A percentile compares a stretch with the other conserved stretches of the same genome.
Conservation (phyloP, 2,113 vertebrate species). For the Crypturellus undulatus region DNA sequence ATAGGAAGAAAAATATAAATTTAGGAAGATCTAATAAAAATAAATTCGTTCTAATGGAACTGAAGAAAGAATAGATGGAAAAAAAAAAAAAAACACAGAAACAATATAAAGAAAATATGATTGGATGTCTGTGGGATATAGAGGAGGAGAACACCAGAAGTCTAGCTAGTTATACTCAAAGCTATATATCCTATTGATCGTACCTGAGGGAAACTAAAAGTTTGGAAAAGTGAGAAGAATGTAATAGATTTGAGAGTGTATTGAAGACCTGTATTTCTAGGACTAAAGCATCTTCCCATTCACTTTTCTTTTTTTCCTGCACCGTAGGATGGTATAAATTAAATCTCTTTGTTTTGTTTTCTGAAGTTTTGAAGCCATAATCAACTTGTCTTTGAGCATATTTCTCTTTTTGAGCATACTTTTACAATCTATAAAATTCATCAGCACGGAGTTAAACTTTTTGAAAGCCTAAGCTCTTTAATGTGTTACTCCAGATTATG, state of each 20-base stretch:
- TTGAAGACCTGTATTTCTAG: not conserved
- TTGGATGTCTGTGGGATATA: not conserved
- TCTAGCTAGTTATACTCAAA: not conserved
- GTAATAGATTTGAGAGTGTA: not conserved
- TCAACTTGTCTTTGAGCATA: not conserved
- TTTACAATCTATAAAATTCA: not conserved
- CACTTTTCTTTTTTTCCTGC: not conserved
- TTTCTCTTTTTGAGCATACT: not conserved
- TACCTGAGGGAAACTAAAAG: not conserved
- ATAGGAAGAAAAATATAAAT: not conserved
- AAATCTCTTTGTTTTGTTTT: not conserved
- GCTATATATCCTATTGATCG: not conserved
- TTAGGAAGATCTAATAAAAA: not conserved
- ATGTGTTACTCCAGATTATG: accelerated
- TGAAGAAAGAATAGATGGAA: not conserved
- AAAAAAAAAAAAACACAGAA: not conserved
- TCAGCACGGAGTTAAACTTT: not conserved
- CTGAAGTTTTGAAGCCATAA: not conserved
- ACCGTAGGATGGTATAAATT: not conserved
- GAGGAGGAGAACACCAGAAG: not conserved
- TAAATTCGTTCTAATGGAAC: not conserved
- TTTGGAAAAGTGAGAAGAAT: not conserved
- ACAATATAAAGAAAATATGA: not conserved
- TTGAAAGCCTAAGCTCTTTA: not conserved
- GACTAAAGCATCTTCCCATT: not conserved